A percentile compares a stretch with the other conserved stretches of the same genome.
Evolutionary conservation across 2,113 vertebrate genomes (phyloP).

Genomic region (Atrichornis clamosus): DNA sequence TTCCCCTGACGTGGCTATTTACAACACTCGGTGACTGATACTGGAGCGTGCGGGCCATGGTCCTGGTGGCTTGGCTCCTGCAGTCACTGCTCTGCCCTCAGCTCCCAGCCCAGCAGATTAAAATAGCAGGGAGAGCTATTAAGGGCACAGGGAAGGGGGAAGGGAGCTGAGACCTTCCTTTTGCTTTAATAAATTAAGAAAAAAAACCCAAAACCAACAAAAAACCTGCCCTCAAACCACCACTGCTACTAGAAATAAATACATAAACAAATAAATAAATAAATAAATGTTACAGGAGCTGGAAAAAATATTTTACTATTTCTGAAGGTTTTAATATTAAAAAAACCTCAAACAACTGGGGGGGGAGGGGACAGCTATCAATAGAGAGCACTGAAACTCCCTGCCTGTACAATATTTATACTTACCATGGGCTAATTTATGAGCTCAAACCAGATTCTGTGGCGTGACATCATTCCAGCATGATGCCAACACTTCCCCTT

Average conservation of each 20-base stretch:
- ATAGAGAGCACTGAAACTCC: background rate
- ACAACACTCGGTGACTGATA: background rate
- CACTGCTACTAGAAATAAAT: background rate
- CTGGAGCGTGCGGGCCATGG: accelerated
- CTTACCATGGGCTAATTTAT: background rate
- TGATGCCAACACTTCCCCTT: background rate
- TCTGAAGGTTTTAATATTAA: slow-evolving; percentile 26
- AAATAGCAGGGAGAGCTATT: slow-evolving; percentile 77
- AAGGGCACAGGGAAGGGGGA: slow-evolving; percentile 61
- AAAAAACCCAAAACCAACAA: background rate
- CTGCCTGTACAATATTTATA: background rate
- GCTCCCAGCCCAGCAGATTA: slow-evolving; percentile 63
- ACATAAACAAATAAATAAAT: no score
- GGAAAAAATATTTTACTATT: slow-evolving; percentile 71
- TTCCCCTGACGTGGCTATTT: background rate
- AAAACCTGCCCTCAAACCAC: background rate
- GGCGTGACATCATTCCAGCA: background rate
- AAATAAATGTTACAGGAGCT: slow-evolving; percentile 29
- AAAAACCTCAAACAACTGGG: background rate
- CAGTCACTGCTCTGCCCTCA: slow-evolving; percentile 61
- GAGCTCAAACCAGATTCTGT: background rate
- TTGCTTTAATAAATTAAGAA: background rate
- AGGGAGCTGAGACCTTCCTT: slow-evolving; percentile 65
- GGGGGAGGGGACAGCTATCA: background rate
- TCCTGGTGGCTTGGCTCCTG: slow-evolving; percentile 47